A percentile compares a stretch with the other conserved stretches of the same genome.
Conservation (phyloP, 2,888 invertebrate species). For the Synanthedon myopaeformis region DNA sequence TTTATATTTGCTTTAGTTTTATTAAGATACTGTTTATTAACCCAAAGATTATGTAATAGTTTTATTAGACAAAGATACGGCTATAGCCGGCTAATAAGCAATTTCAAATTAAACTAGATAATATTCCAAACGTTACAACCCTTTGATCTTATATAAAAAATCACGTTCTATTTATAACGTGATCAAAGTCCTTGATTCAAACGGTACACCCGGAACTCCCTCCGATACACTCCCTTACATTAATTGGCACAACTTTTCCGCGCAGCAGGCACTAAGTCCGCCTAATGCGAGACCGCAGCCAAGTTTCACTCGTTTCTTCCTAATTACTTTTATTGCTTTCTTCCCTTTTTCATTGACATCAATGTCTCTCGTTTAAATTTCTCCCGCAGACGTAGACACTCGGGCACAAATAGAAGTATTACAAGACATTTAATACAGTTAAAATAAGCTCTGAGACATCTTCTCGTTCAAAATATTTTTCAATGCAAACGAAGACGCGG, state of each 20-base stretch:
- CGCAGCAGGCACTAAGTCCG: conserved; percentile 40
- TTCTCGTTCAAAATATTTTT: too few relatives aligned
- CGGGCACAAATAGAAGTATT: too few relatives aligned
- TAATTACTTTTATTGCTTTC: conserved; percentile 52
- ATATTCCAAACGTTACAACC: background rate
- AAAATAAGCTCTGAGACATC: too few relatives aligned
- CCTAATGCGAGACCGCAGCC: conserved; percentile 40
- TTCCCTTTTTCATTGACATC: conserved; percentile 36
- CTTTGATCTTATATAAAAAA: background rate
- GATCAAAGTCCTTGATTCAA: background rate
- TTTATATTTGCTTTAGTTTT: background rate
- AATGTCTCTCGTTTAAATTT: conserved; percentile 22
- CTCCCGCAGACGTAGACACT: background rate
- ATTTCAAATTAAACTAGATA: background rate
- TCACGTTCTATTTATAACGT: background rate
- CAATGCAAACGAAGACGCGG: too few relatives aligned
- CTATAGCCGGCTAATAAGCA: background rate
- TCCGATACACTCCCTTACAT: conserved; percentile 28
- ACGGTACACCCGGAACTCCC: conserved; percentile 6
- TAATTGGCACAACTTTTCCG: conserved; percentile 46
- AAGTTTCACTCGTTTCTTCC: conserved; percentile 42
- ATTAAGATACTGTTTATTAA: background rate
- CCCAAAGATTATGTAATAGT: background rate
- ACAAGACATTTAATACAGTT: too few relatives aligned
- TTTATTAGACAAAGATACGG: background rate